Conservation (phyloP, 2,888 invertebrate species). For the Apomyelois bistriatella region DNA sequence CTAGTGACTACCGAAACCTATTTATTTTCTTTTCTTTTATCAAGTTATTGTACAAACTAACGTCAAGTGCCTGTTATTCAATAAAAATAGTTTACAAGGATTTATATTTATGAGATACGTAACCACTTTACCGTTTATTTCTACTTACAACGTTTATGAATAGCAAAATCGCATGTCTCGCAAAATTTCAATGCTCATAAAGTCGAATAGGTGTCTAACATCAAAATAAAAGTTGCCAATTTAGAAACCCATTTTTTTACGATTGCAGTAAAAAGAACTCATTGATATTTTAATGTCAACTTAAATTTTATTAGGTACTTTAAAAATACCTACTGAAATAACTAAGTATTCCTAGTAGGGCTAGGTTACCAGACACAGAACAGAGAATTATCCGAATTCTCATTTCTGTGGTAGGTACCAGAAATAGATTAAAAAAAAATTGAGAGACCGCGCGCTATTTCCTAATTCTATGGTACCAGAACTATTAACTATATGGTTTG, state of each 20-base stretch:
- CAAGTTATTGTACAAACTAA: neutral
- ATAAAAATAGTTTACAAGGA: neutral
- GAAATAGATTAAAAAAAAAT: too few relatives aligned
- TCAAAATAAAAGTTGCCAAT: slow-evolving; percentile 12
- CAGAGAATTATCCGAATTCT: too few relatives aligned
- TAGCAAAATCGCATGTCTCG: slow-evolving; percentile 18
- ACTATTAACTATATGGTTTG: too few relatives aligned
- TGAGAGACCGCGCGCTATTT: too few relatives aligned
- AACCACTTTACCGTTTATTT: slow-evolving; percentile 2
- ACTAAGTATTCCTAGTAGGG: too few relatives aligned
- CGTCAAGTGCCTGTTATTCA: neutral
- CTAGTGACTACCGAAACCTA: too few relatives aligned
- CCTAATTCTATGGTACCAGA: too few relatives aligned
- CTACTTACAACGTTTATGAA: slow-evolving; percentile 9
- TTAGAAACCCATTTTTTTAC: slow-evolving; percentile 4
- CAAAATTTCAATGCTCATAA: slow-evolving; percentile 16
- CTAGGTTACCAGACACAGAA: too few relatives aligned
- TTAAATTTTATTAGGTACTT: too few relatives aligned
- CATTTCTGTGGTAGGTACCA: too few relatives aligned
- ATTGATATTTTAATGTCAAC: too few relatives aligned
- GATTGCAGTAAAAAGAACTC: neutral
- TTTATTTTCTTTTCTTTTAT: slow-evolving; percentile 35
- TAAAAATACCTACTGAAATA: too few relatives aligned
- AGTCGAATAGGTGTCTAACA: slow-evolving; percentile 13
- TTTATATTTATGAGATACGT: slow-evolving; percentile 1